Conservation (phyloP, 2,888 invertebrate genomes). For the Pristionchus arcanus region DNA sequence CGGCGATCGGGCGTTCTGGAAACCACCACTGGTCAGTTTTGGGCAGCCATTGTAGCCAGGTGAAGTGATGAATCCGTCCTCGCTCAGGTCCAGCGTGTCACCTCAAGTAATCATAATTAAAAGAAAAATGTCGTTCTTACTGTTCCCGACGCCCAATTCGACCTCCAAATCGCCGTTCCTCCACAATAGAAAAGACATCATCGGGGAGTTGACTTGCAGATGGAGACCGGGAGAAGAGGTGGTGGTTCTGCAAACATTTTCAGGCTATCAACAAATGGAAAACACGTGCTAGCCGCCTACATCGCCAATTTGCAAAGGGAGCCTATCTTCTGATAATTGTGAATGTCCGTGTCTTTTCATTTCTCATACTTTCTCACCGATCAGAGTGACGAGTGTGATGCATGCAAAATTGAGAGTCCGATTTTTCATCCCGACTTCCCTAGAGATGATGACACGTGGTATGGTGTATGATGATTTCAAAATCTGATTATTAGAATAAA, state of each 20-base stretch:
- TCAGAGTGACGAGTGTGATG: no score
- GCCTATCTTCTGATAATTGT: no score
- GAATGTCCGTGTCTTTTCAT: no score
- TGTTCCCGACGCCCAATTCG: not conserved
- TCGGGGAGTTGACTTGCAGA: not conserved
- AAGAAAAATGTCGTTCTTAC: not conserved
- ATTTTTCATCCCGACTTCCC: no score
- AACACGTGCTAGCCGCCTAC: no score
- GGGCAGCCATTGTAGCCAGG: not conserved
- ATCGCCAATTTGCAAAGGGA: no score
- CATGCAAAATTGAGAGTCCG: no score
- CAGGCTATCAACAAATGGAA: no score
- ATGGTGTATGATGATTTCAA: no score
- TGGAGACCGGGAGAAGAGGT: not conserved
- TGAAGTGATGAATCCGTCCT: not conserved
- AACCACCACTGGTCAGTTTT: not conserved
- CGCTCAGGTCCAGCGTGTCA: not conserved
- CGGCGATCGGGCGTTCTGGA: not conserved
- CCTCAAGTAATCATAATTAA: not conserved
- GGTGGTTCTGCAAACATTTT: not conserved
- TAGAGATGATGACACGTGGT: no score
- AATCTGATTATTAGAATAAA: not conserved
- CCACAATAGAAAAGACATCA: not conserved
- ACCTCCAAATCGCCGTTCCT: not conserved
- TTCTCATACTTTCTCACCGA: no score